Conservation (phyloP, 1,140 invertebrate genomes). For the Chymomyza costata region DNA sequence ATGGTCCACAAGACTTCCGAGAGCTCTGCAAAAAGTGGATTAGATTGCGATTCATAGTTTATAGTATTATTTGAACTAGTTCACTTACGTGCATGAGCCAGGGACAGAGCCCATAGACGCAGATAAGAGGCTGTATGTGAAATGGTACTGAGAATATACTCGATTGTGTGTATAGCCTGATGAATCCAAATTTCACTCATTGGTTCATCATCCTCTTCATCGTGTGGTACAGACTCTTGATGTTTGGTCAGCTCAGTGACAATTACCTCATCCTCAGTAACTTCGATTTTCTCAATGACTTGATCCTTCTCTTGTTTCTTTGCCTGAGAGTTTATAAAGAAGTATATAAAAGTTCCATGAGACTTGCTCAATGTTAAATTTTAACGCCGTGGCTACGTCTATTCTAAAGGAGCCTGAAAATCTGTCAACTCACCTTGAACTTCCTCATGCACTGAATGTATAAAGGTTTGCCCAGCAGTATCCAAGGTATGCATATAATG, state of each 20-base stretch:
- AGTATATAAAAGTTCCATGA: no score
- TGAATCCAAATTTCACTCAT: conserved; percentile 93
- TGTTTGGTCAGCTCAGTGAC: conserved; percentile 45
- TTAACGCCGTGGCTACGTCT: no score
- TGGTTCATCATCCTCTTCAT: conserved; percentile 80
- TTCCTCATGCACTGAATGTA: conserved; percentile 76
- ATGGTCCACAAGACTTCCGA: conserved; percentile 93
- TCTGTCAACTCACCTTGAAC: conserved; percentile 24
- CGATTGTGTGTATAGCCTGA: conserved; percentile 95
- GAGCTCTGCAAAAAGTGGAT: conserved; percentile 78
- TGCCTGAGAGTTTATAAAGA: no score
- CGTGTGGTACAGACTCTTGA: conserved; percentile 74
- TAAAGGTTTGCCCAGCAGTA: conserved; percentile 93
- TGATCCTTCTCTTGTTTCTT: conserved; percentile 43
- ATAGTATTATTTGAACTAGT: no score
- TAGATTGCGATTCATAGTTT: neutral
- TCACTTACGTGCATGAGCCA: conserved; percentile 91
- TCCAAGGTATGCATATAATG: conserved; percentile 90
- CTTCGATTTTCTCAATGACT: conserved; percentile 59
- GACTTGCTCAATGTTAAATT: no score
- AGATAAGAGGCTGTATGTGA: conserved; percentile 97
- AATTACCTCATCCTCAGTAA: conserved; percentile 50
- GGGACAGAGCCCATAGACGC: conserved; percentile 93
- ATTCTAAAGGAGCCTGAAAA: no score
- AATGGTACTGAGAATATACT: conserved; percentile 94